Base-by-base conservation (phyloP, 1,140 invertebrate genomes). In the Lucilia cuprina region DNA sequence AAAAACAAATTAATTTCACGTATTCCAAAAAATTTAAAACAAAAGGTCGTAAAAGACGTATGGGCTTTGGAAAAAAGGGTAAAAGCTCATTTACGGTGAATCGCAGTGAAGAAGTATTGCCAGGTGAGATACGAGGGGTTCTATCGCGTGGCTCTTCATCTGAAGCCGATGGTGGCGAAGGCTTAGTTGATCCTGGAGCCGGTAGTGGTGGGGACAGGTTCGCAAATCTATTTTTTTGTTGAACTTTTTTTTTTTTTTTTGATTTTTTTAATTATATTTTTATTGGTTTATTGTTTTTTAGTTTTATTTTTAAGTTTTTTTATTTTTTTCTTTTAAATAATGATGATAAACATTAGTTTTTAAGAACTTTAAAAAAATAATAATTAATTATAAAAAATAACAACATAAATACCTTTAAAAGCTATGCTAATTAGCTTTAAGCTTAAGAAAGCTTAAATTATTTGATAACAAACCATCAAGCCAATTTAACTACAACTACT, bases 61-160 rank as follows among this genome's bases (percentile, higher is more conserved):
- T 98, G 94, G 97, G 97, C 92, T 98, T 98, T 93, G 96, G 97
- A 92, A 96, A 96, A 93, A 96, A 96, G 93, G 96, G 96, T 89
- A 97, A 97, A 94, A 96, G 96, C 92, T 97, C 97, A 88, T 97
- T 98, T 94, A 98, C 96, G 91, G 96, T 98, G 89, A 97, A 98
- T 93, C 96, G 97, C 92, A 98, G 96, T 91, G 97, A 98, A 93
- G 97, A 98, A 92, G 95, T 98, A 88, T 94, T 97, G 87, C 97
- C 97, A 85, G 95, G 95, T 84, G 96, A 97, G 92, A 94, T 96
- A 90, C 93, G 95, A 86, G 94, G 94, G 84, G 93, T 93, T 50
- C 93, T 94, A 86, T 95, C 95, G 86, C 95, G 97, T 89, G 96
- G 96, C 89, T 97, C 96, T 85, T 97, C 96, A 88, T 95, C 97